phyloP scores from a whole-genome alignment of 2,888 invertebrate species.

The Nephrotoma appendiculata region DNA sequence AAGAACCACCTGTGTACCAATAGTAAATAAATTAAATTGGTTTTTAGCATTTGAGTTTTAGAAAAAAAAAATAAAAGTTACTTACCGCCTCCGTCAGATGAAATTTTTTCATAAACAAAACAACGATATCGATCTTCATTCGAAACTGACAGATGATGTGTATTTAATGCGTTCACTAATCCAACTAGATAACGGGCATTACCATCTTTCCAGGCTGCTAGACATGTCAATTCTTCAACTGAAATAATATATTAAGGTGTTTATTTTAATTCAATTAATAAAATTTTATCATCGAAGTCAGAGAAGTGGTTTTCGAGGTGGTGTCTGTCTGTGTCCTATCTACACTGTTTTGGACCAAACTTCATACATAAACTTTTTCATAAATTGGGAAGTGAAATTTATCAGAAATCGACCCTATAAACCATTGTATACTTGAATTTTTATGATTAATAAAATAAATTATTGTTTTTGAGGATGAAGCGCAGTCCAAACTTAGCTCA shows the following conservation, averaged over 20 bases:
- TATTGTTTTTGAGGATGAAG: too few species aligned
- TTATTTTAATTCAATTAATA: too few species aligned
- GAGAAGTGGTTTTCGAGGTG: too few species aligned
- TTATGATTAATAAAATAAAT: too few species aligned
- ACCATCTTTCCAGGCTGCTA: constrained; percentile 90
- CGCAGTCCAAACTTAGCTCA: too few species aligned
- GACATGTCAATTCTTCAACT: constrained; percentile 84
- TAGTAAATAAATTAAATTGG: neutral
- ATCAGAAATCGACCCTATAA: too few species aligned
- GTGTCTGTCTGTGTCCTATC: too few species aligned
- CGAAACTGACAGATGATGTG: constrained; percentile 77
- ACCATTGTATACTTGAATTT: too few species aligned
- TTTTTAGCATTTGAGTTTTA: neutral
- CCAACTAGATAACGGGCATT: constrained; percentile 83
- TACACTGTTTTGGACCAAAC: too few species aligned
- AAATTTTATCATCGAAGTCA: too few species aligned
- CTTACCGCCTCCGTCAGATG: constrained; percentile 38
- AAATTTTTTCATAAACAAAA: constrained; percentile 83
- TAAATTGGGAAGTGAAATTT: too few species aligned
- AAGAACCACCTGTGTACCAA: constrained; percentile 25
- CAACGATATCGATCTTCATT: constrained; percentile 89
- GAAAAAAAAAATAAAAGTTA: constrained; percentile 10
- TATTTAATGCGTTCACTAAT: constrained; percentile 40
- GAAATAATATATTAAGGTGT: constrained; percentile 23
- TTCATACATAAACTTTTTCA: too few species aligned